Conservation (phyloP, 2,113 vertebrate species). For the Phylloscopus trochiloides region DNA sequence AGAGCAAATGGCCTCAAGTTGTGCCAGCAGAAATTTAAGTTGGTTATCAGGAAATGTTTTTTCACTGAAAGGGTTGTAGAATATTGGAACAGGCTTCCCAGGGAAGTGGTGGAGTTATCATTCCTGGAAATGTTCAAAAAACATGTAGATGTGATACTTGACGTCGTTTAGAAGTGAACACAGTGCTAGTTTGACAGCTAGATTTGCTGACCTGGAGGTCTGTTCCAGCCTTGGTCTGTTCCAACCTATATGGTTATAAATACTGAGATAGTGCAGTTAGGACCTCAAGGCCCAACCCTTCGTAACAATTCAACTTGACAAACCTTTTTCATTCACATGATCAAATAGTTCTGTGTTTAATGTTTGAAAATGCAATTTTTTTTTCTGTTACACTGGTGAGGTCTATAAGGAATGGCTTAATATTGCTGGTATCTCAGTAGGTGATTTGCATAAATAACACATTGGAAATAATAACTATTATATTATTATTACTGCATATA, state of each 20-base stretch:
- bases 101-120: neutral
- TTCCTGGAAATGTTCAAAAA: neutral
- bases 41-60: neutral
- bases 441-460: neutral
- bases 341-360: neutral
- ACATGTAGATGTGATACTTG: rapidly evolving
- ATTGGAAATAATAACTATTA: neutral
- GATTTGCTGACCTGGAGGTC: neutral
- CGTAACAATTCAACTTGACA: neutral
- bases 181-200: neutral
- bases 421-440: neutral
- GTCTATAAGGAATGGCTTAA: neutral
- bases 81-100: neutral
- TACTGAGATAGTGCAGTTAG: neutral
- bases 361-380: neutral
- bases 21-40: neutral
- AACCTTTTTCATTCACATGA: neutral
- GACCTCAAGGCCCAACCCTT: neutral
- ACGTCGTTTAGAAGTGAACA: neutral
- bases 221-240: neutral
- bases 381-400: neutral
- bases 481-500: neutral
- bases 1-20: neutral
- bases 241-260: neutral
- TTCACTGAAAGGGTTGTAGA: neutral